These are phyloP conservation scores for Phoxinus phoxinus DNA, from an alignment of 2,113 vertebrate genomes.

Conservation along the genomic window DNA sequence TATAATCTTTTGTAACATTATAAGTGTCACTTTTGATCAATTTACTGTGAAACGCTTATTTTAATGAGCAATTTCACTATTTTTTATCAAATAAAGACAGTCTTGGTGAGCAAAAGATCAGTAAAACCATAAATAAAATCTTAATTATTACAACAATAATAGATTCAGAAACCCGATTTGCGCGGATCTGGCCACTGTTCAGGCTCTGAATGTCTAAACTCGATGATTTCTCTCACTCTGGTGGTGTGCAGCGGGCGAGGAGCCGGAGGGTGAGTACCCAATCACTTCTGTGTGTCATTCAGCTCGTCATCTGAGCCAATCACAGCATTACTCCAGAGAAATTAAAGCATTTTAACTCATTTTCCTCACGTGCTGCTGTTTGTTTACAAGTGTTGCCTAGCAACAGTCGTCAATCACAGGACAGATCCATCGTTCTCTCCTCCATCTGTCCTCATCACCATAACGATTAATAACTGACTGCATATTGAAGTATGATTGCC, in stretches of 20 bases:
- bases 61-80: too few species aligned
- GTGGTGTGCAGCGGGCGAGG: slow-evolving; percentile 69
- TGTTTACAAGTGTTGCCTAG: slow-evolving; percentile 42
- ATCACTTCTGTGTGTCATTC: not conserved
- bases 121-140: too few species aligned
- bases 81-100: too few species aligned
- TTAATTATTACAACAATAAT: too few species aligned
- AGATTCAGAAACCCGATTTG: not conserved
- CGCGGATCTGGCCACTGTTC: too few species aligned
- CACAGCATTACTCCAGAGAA: not conserved
- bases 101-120: too few species aligned
- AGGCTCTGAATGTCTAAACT: slow-evolving; percentile 50
- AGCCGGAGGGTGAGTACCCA: slow-evolving; percentile 70
- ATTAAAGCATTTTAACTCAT: not conserved
- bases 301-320: not conserved
- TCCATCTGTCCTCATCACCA: not conserved
- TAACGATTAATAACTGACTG: not conserved
- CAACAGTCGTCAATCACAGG: slow-evolving; percentile 40
- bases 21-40: too few species aligned
- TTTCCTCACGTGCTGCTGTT: not conserved
- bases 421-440: not conserved
- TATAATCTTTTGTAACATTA: too few species aligned
- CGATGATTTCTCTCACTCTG: slow-evolving; percentile 58
- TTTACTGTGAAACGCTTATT: too few species aligned
- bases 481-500: too few species aligned